Evolutionary conservation across 2,888 invertebrate genomes (phyloP), one percentile per base, ranked within the genome.

Genomic region (Malthinus flaveolus): DNA sequence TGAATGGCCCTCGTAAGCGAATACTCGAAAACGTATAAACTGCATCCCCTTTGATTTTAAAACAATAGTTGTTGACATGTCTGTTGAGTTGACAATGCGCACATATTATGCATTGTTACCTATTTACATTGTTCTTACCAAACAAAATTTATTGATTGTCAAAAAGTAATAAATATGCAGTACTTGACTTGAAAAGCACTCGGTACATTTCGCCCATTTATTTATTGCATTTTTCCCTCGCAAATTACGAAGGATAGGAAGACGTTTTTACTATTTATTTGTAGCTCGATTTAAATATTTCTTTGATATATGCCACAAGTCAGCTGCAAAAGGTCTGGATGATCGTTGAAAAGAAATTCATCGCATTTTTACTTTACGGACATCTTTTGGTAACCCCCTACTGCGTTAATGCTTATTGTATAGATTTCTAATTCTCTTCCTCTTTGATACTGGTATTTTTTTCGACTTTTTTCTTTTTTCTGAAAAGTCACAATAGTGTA

Each of bases 401-500:
- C 61, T 45, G 61, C 35, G 56, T 61, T 61, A 57, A 61, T 61
- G 48, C 49, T 35, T 42, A 52, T 61, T 59, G 51, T 61, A 54
- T 56, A 50, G 60, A 60, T 64, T 62, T 51, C 45, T 57, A 49
- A 63, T 63, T 63, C 59, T 62, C 46, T 50, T 46, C 59, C 33
- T 23, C 54, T 55, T 56, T 51, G 51, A 57, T 56, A 59, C 46
- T 50, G 56, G 63, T 63, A 64, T 23, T 3, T 61, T 64, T 59
- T 63, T 57, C 63, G 59, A 55, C 52, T 62, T 54, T 59, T 65
- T 3, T 23, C 5, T 23, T 23, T 23, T 23, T 64, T 61, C 44
- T 37, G 54, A 62, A 66, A 66, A 50, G 53, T 61, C 65, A 72
- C 70, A 72, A 73, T 68, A 54, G 66, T 51, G 54, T 71, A 71